Evolutionary conservation across 2,888 invertebrate genomes (phyloP), one percentile per base, ranked within the genome.

Genomic region (Prosopocoilus inquinatus): DNA sequence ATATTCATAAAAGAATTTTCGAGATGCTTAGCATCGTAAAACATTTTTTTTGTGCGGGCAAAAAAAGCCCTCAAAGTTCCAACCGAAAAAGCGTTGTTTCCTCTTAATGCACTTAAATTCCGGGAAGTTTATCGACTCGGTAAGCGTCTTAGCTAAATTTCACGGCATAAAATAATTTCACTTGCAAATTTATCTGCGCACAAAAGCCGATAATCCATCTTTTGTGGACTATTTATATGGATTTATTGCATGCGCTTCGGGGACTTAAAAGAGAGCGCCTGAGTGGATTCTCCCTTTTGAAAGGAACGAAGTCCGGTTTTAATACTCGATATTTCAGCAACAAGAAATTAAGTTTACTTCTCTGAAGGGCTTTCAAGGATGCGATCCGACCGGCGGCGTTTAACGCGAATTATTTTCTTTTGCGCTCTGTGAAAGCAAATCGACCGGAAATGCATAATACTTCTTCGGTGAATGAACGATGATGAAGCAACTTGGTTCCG

Each of bases 151-250:
- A 62, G 50, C 55, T 59, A 60, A 63, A 64, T 64, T 61, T 64
- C 62, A 58, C 59, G 63, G 63, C 62, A 57, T 60, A 64, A 64
- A 15, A 35, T 65, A 63, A 68, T 68, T 68, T 67, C 50, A 68
- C 67, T 68, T 68, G 67, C 67, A 68, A 68, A 68, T 68, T 43
- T 49, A 49, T 32, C 64, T 64, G 57, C 53, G 54, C 61, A 57
- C 61, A 61, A 66, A 67, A 61, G 57, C 61, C 61, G 67, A 68
- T 70, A 70, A 70, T 70, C 68, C 68, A 67, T 69, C 70, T 70
- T 69, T 70, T 70, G 68, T 67, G 68, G 65, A 70, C 70, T 64
- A 67, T 67, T 64, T 66, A 66, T 66, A 57, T 66, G 64, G 66
- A 66, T 64, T 66, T 66, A 66, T 64, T 61, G 62, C 63, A 57